A percentile compares a stretch with the other conserved stretches of the same genome.
These are phyloP conservation scores for Mirza zaza DNA, from an alignment of 2,113 vertebrate species.

Conservation along the genomic window DNA sequence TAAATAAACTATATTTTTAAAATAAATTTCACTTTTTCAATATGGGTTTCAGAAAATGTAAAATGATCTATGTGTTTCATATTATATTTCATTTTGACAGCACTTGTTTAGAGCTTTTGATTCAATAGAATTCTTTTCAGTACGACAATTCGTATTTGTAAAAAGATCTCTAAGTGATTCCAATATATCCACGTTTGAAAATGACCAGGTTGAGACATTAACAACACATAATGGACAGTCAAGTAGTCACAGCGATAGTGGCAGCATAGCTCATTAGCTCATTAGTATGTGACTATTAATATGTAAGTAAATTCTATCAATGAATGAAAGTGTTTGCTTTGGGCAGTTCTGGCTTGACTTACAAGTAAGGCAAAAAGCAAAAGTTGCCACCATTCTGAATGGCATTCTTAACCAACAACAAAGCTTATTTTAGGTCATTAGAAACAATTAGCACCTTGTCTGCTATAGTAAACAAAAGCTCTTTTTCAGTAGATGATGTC, in stretches of 20 bases:
- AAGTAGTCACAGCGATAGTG: not conserved
- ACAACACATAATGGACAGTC: not conserved
- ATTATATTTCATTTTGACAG: not conserved
- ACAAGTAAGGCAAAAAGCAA: slow-evolving; percentile 17
- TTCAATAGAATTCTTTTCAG: not conserved
- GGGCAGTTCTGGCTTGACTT: not conserved
- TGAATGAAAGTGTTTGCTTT: not conserved
- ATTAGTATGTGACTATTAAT: not conserved
- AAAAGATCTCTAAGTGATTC: not conserved
- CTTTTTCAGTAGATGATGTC: slow-evolving; percentile 51
- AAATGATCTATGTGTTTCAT: not conserved
- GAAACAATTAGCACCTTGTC: slow-evolving; percentile 73
- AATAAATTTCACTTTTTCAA: not conserved
- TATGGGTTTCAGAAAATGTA: not conserved
- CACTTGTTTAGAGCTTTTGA: not conserved
- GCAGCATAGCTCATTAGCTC: not conserved
- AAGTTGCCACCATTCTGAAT: not conserved
- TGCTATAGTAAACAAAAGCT: slow-evolving; percentile 39
- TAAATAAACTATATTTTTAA: not conserved
- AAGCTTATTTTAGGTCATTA: slow-evolving; percentile 51
- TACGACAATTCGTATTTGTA: not conserved
- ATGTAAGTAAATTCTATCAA: not conserved
- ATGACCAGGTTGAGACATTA: not conserved
- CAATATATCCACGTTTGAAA: not conserved
- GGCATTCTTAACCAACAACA: slow-evolving; percentile 42